These are phyloP conservation scores for Augiades crinisus DNA, from an alignment of 2,888 invertebrate species.

Conservation along the genomic window DNA sequence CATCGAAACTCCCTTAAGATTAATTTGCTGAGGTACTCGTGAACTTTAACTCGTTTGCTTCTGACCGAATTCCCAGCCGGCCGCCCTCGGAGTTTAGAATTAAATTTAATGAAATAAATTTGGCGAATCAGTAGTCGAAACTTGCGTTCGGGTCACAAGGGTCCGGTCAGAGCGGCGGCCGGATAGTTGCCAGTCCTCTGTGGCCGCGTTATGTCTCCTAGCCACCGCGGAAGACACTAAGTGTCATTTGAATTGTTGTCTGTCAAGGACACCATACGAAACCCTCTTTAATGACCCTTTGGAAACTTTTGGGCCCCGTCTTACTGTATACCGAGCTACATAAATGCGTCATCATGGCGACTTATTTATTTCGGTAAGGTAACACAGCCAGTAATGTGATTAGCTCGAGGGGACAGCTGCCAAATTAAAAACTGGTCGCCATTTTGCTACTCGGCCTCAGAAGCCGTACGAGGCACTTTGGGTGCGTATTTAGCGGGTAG, in stretches of 20 bases:
- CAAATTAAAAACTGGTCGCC: constrained; percentile 55
- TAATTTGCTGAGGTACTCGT: constrained; percentile 73
- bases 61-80: constrained; percentile 72
- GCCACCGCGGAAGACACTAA: constrained; percentile 34
- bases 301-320: constrained; percentile 39
- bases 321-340: constrained; percentile 27
- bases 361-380: constrained; percentile 33
- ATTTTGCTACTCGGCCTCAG: constrained; percentile 62
- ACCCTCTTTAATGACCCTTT: constrained; percentile 37
- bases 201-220: constrained; percentile 31
- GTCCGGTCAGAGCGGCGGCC: constrained; percentile 36
- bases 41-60: constrained; percentile 78
- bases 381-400: constrained; percentile 39
- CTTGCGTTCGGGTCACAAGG: constrained; percentile 41
- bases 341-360: constrained; percentile 24
- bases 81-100: constrained; percentile 69
- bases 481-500: constrained; percentile 55
- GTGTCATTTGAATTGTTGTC: constrained; percentile 44
- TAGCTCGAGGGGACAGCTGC: constrained; percentile 36
- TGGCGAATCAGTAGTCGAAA: constrained; percentile 62
- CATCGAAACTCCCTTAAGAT: constrained; percentile 79
- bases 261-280: constrained; percentile 33
- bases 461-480: constrained; percentile 64
- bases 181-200: constrained; percentile 43
- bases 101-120: constrained; percentile 80